Evolutionary conservation across 2,113 vertebrate species (phyloP).

Genomic region (Nymphicus hollandicus): DNA sequence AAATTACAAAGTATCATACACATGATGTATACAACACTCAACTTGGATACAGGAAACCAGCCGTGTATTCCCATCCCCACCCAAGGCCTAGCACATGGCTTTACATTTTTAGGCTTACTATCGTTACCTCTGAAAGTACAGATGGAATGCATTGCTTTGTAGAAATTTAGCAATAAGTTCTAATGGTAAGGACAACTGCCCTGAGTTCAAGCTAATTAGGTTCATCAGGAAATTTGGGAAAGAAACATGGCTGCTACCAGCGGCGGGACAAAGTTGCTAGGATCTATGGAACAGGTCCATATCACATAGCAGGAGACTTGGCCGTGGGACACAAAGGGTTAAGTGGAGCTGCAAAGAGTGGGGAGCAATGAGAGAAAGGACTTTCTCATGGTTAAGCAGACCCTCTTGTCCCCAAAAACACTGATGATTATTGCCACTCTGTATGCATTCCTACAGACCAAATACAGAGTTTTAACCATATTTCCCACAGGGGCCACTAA

Average conservation of each 20-base stretch:
- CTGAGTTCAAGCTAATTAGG: neutral
- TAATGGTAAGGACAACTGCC: neutral
- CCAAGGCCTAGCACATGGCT: neutral
- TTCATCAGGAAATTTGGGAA: neutral
- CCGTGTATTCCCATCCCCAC: neutral
- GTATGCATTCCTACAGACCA: neutral
- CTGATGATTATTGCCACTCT: accelerated
- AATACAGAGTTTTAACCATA: neutral
- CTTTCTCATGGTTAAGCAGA: neutral
- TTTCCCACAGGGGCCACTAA: neutral
- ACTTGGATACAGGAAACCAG: neutral
- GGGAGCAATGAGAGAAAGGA: neutral
- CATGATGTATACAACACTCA: neutral
- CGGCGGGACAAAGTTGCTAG: neutral
- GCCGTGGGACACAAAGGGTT: neutral
- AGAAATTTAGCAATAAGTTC: neutral
- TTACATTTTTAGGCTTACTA: neutral
- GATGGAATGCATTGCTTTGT: neutral
- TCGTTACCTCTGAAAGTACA: neutral
- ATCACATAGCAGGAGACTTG: neutral
- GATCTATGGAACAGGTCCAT: neutral
- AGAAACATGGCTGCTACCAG: neutral
- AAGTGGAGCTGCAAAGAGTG: neutral
- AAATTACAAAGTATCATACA: neutral
- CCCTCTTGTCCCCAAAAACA: neutral